Evolutionary conservation across 2,797 vertebrate species (phyloP).

Genomic region (Cyclopterus lumpus): DNA sequence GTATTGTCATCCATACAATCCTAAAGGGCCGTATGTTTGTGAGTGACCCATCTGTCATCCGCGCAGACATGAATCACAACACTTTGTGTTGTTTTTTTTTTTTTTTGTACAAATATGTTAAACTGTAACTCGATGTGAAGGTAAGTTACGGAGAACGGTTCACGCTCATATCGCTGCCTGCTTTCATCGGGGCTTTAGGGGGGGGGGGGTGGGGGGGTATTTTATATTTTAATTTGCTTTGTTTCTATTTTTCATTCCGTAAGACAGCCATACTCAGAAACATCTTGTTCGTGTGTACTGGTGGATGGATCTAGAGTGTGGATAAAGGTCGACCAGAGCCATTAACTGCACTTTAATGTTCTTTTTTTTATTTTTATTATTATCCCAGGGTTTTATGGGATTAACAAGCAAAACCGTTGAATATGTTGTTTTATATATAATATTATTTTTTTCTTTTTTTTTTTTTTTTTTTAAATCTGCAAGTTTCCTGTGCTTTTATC

Average conservation of each 20-base stretch:
- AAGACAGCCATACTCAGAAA: conserved; percentile 85
- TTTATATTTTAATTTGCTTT: conserved; percentile 11
- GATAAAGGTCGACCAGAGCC: conserved; percentile 67
- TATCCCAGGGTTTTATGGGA: conserved; percentile 20
- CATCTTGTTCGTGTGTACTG: conserved; percentile 84
- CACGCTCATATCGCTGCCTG: conserved; percentile 54
- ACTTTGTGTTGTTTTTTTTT: neutral
- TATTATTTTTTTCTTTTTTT: neutral
- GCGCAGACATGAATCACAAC: neutral
- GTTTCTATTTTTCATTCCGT: conserved; percentile 54
- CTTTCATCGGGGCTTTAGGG: conserved; percentile 35
- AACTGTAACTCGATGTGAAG: conserved; percentile 47
- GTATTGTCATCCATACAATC: conserved; percentile 56
- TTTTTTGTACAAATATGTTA: conserved; percentile 16
- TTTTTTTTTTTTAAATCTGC: conserved; percentile 67
- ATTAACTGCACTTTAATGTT: conserved; percentile 64
- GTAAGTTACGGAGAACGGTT: conserved; percentile 72
- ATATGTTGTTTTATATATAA: conserved; percentile 39
- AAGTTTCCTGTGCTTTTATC: conserved; percentile 31
- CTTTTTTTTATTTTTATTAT: neutral
- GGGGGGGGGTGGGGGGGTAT: neutral
- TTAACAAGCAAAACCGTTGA: conserved; percentile 23
- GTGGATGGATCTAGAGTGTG: conserved; percentile 66
- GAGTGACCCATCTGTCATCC: conserved; percentile 13
- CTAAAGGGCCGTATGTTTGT: conserved; percentile 69